phyloP scores from a whole-genome alignment of 2,113 vertebrate species.

The Bagarius yarrelli region DNA sequence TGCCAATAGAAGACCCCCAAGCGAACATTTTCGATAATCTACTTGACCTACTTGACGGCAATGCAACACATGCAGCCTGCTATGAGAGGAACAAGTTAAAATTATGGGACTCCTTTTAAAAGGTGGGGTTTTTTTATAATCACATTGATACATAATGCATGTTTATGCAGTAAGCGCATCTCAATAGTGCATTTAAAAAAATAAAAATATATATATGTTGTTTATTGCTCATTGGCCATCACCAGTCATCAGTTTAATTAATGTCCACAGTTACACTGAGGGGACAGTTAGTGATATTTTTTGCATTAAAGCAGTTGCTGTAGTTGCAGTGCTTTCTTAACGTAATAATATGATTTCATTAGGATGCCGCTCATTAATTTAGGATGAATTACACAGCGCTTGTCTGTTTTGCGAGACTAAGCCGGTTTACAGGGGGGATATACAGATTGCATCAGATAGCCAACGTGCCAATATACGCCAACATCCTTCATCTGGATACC shows the following conservation, averaged over 20 bases:
- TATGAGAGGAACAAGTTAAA: neutral
- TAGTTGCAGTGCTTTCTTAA: neutral
- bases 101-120: neutral
- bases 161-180: too few relatives aligned
- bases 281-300: neutral
- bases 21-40: slow-evolving; percentile 32
- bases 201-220: too few relatives aligned
- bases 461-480: neutral
- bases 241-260: neutral
- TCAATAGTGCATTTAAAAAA: too few relatives aligned
- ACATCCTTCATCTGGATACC: neutral
- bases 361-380: slow-evolving; percentile 32
- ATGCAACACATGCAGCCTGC: slow-evolving; percentile 1
- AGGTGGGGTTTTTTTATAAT: neutral
- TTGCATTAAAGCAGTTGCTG: neutral
- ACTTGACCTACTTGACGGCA: slow-evolving; percentile 26
- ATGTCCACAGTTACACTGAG: neutral
- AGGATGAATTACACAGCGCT: slow-evolving; percentile 27
- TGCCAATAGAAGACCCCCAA: slow-evolving; percentile 39
- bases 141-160: neutral
- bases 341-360: neutral
- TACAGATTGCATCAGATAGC: slow-evolving; percentile 1
- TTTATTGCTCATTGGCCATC: neutral
- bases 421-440: slow-evolving; percentile 6
- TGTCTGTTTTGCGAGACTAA: slow-evolving; percentile 23